phyloP scores from a whole-genome alignment of 2,113 vertebrate species.

The Aramus guarauna region DNA sequence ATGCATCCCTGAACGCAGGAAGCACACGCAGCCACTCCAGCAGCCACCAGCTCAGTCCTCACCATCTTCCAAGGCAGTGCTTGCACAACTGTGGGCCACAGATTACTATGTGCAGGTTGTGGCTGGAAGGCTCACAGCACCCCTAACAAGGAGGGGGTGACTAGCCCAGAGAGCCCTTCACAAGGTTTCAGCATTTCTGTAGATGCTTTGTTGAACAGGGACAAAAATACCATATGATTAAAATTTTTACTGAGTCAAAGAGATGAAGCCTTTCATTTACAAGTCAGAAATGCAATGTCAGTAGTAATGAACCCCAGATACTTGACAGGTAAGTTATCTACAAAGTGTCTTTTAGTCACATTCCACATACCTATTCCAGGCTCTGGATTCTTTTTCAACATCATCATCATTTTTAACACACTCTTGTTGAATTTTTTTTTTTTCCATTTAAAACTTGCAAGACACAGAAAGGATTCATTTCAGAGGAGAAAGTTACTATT shows the following conservation, averaged over 20 bases:
- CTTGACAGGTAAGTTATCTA: neutral
- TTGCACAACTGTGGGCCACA: fast-evolving
- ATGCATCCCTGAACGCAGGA: fast-evolving
- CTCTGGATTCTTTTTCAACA: neutral
- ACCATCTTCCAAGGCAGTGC: neutral
- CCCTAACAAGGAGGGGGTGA: fast-evolving
- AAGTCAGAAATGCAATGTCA: neutral
- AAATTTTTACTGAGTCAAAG: neutral
- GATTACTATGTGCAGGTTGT: no score
- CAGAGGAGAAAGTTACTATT: neutral
- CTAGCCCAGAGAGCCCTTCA: neutral
- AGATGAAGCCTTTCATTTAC: neutral
- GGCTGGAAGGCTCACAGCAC: neutral
- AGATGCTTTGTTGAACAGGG: neutral
- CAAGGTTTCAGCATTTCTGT: neutral
- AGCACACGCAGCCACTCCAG: neutral
- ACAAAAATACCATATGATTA: neutral
- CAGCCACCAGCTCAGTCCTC: neutral
- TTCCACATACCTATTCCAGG: fast-evolving
- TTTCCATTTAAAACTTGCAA: neutral
- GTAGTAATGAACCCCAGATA: neutral
- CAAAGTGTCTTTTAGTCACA: neutral
- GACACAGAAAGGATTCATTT: neutral
- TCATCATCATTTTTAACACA: neutral
- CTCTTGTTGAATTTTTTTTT: neutral